phyloP scores from a whole-genome alignment of 2,888 invertebrate genomes.

The Nemurella pictetii region DNA sequence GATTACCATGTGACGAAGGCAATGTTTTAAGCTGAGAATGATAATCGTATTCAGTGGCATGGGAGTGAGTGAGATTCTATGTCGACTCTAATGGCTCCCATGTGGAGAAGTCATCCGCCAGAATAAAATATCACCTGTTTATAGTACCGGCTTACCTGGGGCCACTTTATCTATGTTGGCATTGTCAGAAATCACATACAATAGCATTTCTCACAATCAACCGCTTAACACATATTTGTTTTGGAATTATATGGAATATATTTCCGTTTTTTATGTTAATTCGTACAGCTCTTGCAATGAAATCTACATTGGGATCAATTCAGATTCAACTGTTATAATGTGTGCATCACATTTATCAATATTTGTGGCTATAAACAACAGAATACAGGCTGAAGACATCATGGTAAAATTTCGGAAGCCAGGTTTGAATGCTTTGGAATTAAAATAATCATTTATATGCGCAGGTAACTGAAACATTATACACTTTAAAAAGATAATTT shows the following conservation, averaged over 20 bases:
- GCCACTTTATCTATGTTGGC: background rate
- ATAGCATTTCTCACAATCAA: background rate
- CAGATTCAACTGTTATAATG: background rate
- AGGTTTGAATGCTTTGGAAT: background rate
- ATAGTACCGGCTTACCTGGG: background rate
- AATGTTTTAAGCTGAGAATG: background rate
- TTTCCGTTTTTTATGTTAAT: background rate
- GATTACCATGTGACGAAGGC: slow-evolving; percentile 13
- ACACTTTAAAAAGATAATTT: background rate
- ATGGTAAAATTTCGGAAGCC: too few relatives aligned
- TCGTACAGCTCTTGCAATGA: background rate
- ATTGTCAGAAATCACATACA: background rate
- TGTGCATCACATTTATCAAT: background rate
- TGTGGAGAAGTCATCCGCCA: slow-evolving; percentile 12
- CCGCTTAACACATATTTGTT: background rate
- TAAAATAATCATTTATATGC: background rate
- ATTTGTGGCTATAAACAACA: too few relatives aligned
- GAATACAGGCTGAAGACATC: too few relatives aligned
- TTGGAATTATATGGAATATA: background rate
- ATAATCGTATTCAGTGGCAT: slow-evolving; percentile 19
- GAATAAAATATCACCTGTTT: slow-evolving; percentile 26
- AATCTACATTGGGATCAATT: background rate
- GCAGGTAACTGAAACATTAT: background rate
- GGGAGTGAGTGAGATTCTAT: slow-evolving; percentile 23
- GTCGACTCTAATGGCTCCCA: slow-evolving; percentile 21